Percentiles rank a stretch among this genome's conserved stretches.
Evolutionary conservation across 2,797 vertebrate genomes (phyloP).

Genomic region (Sarcophilus harrisii): DNA sequence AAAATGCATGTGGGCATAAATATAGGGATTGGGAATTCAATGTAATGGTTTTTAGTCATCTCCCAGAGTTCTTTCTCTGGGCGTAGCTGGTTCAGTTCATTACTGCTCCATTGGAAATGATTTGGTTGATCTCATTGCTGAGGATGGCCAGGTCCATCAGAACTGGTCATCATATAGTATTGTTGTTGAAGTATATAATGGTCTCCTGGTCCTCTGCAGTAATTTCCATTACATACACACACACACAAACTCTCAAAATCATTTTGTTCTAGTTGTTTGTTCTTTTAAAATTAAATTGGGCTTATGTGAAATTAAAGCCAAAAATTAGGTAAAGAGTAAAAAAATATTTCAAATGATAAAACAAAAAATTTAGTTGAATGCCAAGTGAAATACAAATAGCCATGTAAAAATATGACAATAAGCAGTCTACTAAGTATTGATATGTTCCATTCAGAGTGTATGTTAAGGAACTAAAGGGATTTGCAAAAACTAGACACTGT

Average conservation of each 20-base stretch:
- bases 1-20: too few species aligned
- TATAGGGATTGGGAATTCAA: too few species aligned
- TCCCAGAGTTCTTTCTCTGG: too few species aligned
- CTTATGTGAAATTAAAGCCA: slow-evolving; percentile 23
- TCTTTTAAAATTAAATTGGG: slow-evolving; percentile 46
- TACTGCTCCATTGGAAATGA: too few species aligned
- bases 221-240: neutral
- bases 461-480: slow-evolving; percentile 43
- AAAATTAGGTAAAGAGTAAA: slow-evolving; percentile 22
- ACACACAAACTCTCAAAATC: neutral
- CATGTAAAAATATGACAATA: neutral
- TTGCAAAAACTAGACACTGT: neutral
- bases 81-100: too few species aligned
- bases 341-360: slow-evolving; percentile 41
- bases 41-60: too few species aligned
- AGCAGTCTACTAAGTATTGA: neutral
- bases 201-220: too few species aligned
- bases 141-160: too few species aligned
- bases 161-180: too few species aligned
- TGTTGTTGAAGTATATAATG: too few species aligned
- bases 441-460: slow-evolving; percentile 12
- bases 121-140: too few species aligned
- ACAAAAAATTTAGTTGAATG: neutral
- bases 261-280: slow-evolving; percentile 18
- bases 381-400: neutral